Percentiles rank a stretch among this genome's conserved stretches.
phyloP scores from a whole-genome alignment of 2,888 invertebrate species.

The Oxystoma pomonae region DNA sequence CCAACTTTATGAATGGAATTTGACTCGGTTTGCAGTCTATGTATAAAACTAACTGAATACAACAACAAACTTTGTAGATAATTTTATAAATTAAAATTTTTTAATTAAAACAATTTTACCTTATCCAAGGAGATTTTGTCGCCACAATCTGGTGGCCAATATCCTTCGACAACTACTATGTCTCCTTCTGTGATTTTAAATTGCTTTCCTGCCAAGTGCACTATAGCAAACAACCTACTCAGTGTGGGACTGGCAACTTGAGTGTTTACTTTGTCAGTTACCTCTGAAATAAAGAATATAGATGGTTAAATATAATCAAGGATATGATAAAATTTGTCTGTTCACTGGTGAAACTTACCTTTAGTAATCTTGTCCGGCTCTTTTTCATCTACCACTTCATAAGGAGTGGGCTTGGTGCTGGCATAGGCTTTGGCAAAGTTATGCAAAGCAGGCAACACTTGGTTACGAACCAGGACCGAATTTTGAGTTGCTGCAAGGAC shows the following conservation, averaged over 20 bases:
- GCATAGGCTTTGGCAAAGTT: not conserved
- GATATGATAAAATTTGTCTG: not conserved
- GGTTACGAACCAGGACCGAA: not conserved
- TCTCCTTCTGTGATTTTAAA: conserved; percentile 85
- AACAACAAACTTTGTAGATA: not conserved
- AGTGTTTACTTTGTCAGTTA: conserved; percentile 61
- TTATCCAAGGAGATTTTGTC: conserved; percentile 80
- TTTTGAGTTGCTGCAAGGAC: conserved; percentile 5
- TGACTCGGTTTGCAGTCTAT: not conserved
- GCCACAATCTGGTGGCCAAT: conserved; percentile 78
- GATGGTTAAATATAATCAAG: not conserved
- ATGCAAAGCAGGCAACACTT: not conserved
- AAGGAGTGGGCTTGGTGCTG: conserved; percentile 30
- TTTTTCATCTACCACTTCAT: conserved; percentile 40
- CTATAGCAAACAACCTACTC: conserved; percentile 74
- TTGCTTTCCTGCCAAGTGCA: conserved; percentile 78
- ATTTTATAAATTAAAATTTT: not conserved
- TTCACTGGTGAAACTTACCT: conserved; percentile 27
- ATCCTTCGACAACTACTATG: conserved; percentile 74
- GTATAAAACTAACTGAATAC: not conserved
- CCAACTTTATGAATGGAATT: no score
- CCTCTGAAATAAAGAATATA: conserved; percentile 41
- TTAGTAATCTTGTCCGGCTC: conserved; percentile 31
- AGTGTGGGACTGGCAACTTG: conserved; percentile 53
- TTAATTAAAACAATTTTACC: conserved; percentile 42